phyloP scores from a whole-genome alignment of 2,797 vertebrate genomes.

The Danio tinwini region DNA sequence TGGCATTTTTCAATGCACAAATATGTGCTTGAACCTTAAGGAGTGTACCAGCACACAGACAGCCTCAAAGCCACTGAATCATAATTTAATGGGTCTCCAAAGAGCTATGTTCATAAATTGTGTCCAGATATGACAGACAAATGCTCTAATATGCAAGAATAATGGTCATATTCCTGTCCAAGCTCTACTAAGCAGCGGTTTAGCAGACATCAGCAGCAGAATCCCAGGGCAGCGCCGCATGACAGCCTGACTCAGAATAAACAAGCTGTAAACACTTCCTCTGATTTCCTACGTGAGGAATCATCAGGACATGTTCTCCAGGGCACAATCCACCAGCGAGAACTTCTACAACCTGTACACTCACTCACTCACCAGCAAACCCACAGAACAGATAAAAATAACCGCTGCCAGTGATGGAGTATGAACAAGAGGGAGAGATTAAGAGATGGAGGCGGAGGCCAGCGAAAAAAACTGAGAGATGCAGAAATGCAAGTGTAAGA shows the following conservation, averaged over 20 bases:
- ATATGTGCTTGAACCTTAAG: neutral
- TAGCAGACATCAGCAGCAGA: neutral
- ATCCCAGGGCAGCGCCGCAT: neutral
- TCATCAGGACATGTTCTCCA: slow-evolving; percentile 32
- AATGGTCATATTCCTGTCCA: slow-evolving; percentile 3
- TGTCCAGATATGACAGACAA: neutral
- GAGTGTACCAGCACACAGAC: no score
- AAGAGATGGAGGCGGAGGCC: slow-evolving; percentile 49
- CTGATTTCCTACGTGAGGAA: slow-evolving; percentile 31
- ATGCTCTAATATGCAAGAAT: neutral
- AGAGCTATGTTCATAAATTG: neutral
- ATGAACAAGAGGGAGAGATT: slow-evolving; percentile 38
- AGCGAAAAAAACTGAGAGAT: slow-evolving; percentile 16
- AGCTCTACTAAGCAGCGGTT: slow-evolving; percentile 6
- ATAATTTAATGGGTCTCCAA: neutral
- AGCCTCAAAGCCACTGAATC: neutral
- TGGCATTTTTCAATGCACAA: no score
- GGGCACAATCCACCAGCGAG: slow-evolving; percentile 35
- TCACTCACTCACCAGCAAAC: slow-evolving; percentile 32
- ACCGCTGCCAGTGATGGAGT: slow-evolving; percentile 37
- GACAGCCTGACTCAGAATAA: slow-evolving; percentile 15
- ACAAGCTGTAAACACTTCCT: slow-evolving; percentile 32
- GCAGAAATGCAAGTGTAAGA: slow-evolving; percentile 38
- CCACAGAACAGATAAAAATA: slow-evolving; percentile 50
- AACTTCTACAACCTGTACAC: slow-evolving; percentile 44